These are phyloP conservation scores for Natator depressus DNA, from an alignment of 2,113 vertebrate genomes.

Conservation along the genomic window DNA sequence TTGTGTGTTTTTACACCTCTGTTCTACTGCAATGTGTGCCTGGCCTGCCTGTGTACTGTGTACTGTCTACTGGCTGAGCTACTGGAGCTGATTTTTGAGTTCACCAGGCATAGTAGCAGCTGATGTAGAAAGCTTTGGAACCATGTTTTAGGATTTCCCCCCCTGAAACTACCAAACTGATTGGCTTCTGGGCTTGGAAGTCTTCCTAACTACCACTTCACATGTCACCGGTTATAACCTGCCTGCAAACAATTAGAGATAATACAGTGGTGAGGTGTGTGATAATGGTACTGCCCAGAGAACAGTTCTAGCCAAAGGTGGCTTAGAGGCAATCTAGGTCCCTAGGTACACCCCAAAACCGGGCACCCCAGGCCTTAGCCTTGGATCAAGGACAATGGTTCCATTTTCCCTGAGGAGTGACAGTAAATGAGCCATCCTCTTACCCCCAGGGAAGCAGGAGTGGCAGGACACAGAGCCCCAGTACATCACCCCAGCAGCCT, in stretches of 20 bases:
- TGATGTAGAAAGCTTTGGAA: neutral
- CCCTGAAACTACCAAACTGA: neutral
- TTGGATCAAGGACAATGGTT: neutral
- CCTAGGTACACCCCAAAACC: neutral
- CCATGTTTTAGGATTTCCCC: neutral
- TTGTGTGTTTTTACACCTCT: neutral
- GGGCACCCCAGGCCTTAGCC: neutral
- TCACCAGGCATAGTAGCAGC: neutral
- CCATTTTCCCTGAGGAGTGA: neutral
- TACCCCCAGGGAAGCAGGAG: neutral
- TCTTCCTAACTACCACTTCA: neutral
- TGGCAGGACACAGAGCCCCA: neutral
- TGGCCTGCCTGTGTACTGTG: conserved; percentile 20
- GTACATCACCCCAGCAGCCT: neutral
- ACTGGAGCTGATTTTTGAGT: neutral
- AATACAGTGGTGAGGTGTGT: neutral
- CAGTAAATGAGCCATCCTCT: neutral
- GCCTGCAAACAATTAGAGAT: neutral
- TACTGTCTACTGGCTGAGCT: conserved; percentile 63
- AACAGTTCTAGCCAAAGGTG: neutral
- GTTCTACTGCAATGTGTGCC: neutral
- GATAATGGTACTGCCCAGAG: neutral
- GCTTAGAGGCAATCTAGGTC: neutral
- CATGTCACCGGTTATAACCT: neutral
- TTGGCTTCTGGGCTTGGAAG: neutral